Percentiles rank a stretch among this genome's conserved stretches.
Conservation (phyloP, 2,113 vertebrate species). For the Salminus brasiliensis region DNA sequence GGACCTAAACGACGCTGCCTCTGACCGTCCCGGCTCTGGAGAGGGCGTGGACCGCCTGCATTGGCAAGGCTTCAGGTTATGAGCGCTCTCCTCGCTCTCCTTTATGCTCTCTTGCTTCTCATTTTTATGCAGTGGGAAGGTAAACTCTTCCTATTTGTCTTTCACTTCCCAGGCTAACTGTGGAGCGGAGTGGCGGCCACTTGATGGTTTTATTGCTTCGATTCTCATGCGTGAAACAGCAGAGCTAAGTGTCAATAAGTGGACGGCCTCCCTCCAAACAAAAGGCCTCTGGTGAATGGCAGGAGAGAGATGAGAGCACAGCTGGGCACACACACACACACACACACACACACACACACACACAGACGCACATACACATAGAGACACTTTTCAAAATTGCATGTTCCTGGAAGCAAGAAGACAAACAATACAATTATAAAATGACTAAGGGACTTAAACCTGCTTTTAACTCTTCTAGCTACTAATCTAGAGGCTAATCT, state of each 20-base stretch:
- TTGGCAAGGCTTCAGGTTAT: constrained; percentile 42
- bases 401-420: constrained; percentile 6
- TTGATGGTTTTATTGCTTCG: constrained; percentile 74
- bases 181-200: constrained; percentile 73
- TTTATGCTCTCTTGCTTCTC: constrained; percentile 51
- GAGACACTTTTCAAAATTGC: constrained; percentile 9
- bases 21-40: background rate
- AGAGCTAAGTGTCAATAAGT: constrained; percentile 78
- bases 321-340: constrained; percentile 71
- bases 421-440: background rate
- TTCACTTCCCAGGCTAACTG: constrained; percentile 71
- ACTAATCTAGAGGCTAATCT: background rate
- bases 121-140: constrained; percentile 75
- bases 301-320: constrained; percentile 65
- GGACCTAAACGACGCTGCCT: constrained; percentile 33
- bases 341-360: constrained; percentile 30
- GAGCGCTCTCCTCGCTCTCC: constrained; percentile 40
- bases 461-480: background rate
- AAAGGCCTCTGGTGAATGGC: constrained; percentile 62
- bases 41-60: background rate
- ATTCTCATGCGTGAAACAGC: constrained; percentile 73
- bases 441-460: background rate
- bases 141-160: constrained; percentile 73
- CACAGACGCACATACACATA: constrained; percentile 18
- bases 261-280: constrained; percentile 72